These are phyloP conservation scores for Equus quagga DNA, from an alignment of 2,113 vertebrate genomes.

Conservation along the genomic window DNA sequence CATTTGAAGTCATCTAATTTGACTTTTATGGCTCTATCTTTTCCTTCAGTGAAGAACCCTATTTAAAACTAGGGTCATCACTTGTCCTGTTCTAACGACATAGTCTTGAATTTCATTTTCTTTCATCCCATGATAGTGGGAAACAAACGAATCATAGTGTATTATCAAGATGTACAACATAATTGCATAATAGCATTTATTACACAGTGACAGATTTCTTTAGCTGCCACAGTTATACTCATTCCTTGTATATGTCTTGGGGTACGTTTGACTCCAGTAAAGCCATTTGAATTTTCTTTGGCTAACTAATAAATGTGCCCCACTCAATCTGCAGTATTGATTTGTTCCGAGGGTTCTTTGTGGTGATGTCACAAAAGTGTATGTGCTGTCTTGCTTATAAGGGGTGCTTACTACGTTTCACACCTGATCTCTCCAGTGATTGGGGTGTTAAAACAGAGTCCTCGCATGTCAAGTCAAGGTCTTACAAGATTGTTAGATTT, in stretches of 20 bases:
- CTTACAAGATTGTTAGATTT: slow-evolving; percentile 35
- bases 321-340: slow-evolving; percentile 23
- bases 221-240: slow-evolving; percentile 41
- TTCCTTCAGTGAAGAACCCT: slow-evolving; percentile 87
- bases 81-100: slow-evolving; percentile 80
- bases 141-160: slow-evolving; percentile 59
- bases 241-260: slow-evolving; percentile 59
- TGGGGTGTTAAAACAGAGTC: slow-evolving; percentile 20
- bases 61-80: slow-evolving; percentile 86
- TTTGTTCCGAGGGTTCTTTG: slow-evolving; percentile 59
- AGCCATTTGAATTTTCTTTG: slow-evolving; percentile 58
- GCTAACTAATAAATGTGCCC: slow-evolving; percentile 44
- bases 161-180: slow-evolving; percentile 2
- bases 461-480: slow-evolving; percentile 53
- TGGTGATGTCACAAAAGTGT: background rate
- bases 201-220: slow-evolving; percentile 22
- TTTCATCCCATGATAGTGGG: slow-evolving; percentile 65
- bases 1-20: slow-evolving; percentile 89
- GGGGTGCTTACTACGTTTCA: background rate
- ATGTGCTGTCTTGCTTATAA: slow-evolving; percentile 32
- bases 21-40: slow-evolving; percentile 87
- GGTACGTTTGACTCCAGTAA: slow-evolving; percentile 60
- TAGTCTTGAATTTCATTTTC: slow-evolving; percentile 81
- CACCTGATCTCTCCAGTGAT: slow-evolving; percentile 37
- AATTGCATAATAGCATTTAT: background rate